Conservation (phyloP, 2,797 vertebrate species). For the Austrolebias charrua region DNA sequence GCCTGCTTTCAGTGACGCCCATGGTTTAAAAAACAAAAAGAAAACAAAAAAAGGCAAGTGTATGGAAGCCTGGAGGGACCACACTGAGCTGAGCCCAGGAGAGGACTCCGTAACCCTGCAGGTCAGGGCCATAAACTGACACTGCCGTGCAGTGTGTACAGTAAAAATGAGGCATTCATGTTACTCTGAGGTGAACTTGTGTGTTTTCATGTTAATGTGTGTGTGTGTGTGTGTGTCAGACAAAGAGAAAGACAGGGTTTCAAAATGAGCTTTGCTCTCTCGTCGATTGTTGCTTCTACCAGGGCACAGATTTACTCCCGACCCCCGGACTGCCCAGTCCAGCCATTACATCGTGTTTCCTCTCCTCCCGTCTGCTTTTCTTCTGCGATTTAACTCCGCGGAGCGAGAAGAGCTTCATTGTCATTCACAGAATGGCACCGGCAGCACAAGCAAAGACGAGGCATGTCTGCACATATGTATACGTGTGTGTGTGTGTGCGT, state of each 20-base stretch:
- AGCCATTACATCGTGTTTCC: conserved; percentile 31
- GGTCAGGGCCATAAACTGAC: conserved; percentile 64
- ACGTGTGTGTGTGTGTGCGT: conserved; percentile 36
- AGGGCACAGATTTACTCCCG: conserved; percentile 51
- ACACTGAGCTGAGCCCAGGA: conserved; percentile 70
- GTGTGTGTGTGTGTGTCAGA: conserved; percentile 21
- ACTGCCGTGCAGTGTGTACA: conserved; percentile 72
- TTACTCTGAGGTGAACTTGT: conserved; percentile 80
- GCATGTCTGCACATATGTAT: conserved; percentile 60
- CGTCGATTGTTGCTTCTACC: conserved; percentile 46
- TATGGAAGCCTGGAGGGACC: conserved; percentile 73
- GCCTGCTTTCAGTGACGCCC: conserved; percentile 73
- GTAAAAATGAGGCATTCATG: conserved; percentile 82
- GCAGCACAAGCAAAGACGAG: conserved; percentile 64
- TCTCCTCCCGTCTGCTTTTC: conserved; percentile 18
- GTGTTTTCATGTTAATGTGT: conserved; percentile 56
- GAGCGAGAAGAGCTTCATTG: conserved; percentile 70
- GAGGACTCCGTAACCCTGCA: conserved; percentile 72
- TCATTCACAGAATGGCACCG: conserved; percentile 61
- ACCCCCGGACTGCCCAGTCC: conserved; percentile 28
- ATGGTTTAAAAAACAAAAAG: conserved; percentile 31
- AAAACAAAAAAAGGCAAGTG: conserved; percentile 62
- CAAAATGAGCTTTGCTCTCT: conserved; percentile 29
- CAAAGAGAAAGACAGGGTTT: conserved; percentile 13
- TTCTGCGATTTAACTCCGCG: conserved; percentile 48